These are phyloP conservation scores for Hafferia zeledoni DNA, from an alignment of 2,797 vertebrate genomes.

Conservation along the genomic window DNA sequence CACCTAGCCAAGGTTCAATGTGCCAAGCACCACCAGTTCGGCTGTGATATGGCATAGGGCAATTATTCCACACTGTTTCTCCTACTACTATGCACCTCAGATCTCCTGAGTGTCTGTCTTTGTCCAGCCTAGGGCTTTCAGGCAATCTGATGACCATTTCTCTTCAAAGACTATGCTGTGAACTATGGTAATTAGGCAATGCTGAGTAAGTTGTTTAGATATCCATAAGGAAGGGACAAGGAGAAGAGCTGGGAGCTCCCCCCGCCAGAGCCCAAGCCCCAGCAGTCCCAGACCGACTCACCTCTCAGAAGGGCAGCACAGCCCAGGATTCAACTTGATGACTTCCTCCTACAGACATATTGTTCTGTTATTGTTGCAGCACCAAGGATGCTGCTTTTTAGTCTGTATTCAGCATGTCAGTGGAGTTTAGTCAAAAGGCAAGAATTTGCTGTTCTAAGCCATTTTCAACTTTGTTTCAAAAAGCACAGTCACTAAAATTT, in stretches of 20 bases:
- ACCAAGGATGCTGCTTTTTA: neutral
- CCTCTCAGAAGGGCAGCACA: neutral
- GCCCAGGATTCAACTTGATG: neutral
- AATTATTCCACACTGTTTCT: neutral
- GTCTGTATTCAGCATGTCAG: neutral
- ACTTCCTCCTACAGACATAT: neutral
- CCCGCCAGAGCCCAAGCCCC: neutral
- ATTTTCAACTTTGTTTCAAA: constrained; percentile 31
- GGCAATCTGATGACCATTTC: neutral
- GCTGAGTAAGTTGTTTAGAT: neutral
- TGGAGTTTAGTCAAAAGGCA: neutral
- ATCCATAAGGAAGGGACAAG: neutral
- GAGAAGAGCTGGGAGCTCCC: neutral
- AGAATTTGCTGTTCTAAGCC: constrained; percentile 36
- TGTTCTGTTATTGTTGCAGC: neutral
- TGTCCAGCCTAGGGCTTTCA: neutral
- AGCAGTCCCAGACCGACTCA: neutral
- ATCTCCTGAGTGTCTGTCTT: neutral
- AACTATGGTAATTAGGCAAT: neutral
- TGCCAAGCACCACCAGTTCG: neutral
- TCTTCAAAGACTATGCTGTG: neutral
- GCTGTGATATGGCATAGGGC: accelerated
- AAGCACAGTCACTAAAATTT: neutral
- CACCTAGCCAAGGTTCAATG: neutral
- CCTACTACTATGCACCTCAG: neutral